Conservation (phyloP, 2,113 vertebrate genomes). For the Larimichthys polyactis region DNA sequence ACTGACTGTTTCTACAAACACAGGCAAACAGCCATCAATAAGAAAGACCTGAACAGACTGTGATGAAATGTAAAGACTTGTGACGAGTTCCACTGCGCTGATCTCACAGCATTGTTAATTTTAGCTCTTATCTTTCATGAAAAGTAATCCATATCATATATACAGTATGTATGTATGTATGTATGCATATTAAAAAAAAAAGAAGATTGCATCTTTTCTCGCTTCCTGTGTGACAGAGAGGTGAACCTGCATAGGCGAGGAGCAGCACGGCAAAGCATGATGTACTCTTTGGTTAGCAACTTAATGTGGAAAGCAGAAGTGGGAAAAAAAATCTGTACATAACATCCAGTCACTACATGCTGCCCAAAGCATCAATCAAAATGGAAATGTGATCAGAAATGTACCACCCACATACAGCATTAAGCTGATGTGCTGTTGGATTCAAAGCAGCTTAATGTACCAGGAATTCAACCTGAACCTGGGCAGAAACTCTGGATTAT, state of each 20-base stretch:
- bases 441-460: not conserved
- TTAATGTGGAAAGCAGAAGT: not conserved
- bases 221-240: not conserved
- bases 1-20: not conserved
- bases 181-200: too few species aligned
- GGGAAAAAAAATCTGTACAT: not conserved
- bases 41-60: not conserved
- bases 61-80: not conserved
- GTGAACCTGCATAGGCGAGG: not conserved
- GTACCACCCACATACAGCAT: not conserved
- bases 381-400: conserved; percentile 1
- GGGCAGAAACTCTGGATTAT: too few species aligned
- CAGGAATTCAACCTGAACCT: too few species aligned
- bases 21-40: not conserved
- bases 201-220: not conserved
- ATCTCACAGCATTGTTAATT: not conserved
- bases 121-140: not conserved
- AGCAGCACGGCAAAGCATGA: not conserved
- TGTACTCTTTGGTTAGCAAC: not conserved
- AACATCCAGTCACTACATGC: not conserved
- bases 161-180: too few species aligned
- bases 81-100: too few species aligned
- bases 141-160: not conserved
- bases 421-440: not conserved
- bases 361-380: not conserved